Percentiles rank a stretch among this genome's conserved stretches.
Evolutionary conservation across 2,113 vertebrate genomes (phyloP).

Genomic region (Ursus arctos): DNA sequence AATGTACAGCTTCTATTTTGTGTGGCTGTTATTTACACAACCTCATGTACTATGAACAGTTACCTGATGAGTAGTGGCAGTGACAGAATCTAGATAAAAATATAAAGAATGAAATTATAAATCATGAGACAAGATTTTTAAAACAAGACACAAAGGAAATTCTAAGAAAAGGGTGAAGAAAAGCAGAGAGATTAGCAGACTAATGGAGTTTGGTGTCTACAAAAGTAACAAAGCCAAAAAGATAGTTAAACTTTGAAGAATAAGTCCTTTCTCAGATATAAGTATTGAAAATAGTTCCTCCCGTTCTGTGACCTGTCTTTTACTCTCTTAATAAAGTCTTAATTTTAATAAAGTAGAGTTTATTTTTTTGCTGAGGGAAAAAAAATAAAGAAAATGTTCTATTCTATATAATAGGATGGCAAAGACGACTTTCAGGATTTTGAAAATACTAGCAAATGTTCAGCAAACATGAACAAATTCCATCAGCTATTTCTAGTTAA

Average conservation of each 20-base stretch:
- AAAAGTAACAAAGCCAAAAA: slow-evolving; percentile 11
- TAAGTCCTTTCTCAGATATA: background rate
- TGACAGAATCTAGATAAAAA: slow-evolving; percentile 35
- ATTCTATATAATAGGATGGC: background rate
- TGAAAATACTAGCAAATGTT: slow-evolving; percentile 51
- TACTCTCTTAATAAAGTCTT: background rate
- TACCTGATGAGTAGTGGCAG: background rate
- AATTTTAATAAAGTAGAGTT: background rate
- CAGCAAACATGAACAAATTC: slow-evolving; percentile 14
- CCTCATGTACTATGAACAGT: slow-evolving; percentile 27
- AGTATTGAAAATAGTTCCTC: background rate
- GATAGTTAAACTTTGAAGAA: background rate
- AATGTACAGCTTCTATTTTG: background rate
- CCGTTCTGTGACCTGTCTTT: background rate
- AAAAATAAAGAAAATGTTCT: background rate
- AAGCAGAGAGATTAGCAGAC: slow-evolving; percentile 9
- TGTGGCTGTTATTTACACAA: background rate
- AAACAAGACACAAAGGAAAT: background rate
- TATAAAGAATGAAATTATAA: slow-evolving; percentile 38
- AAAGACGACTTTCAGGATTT: background rate
- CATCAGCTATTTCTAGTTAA: background rate
- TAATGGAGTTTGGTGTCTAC: background rate
- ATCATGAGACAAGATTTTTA: slow-evolving; percentile 1
- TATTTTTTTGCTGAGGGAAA: background rate
- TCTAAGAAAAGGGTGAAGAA: slow-evolving; percentile 6